Evolutionary conservation across 2,113 vertebrate genomes (phyloP), one percentile per base, ranked within the genome.

Genomic region (Atrichornis clamosus): DNA sequence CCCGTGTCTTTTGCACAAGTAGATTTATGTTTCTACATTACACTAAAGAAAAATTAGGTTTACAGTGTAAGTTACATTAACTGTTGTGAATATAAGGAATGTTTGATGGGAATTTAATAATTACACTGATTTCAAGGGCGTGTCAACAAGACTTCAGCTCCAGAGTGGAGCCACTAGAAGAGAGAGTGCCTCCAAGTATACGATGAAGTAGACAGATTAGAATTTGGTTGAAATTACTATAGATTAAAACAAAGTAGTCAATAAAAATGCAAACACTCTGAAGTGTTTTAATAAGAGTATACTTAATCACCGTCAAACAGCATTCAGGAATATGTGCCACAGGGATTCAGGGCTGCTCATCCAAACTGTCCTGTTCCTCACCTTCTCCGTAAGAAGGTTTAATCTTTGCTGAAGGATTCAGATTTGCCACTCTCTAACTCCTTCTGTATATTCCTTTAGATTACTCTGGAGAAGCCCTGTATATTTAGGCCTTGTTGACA

Each of bases 101-200:
- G 33, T 74, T 91, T 70, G 37, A 80, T 60, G 22, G 62, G 55
- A 90, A 90, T 94, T 97, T 97, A 94, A 95, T 95, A 97, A 97
- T 96, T 95, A 95, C 95, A 80, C 69, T 78, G 52, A 88, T 90
- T 96, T 95, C 83, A 80, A 97, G 95, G 13, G 30, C 76, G 78
- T 95, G 63, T 67, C 86, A 90, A 89, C 70, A 94, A 96, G 83
- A 37, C 49, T 88, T 91, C 84, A 95, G 60, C 39, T 91, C 47
- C 62, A 59, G 15, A 93, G 76, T 18, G 9, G 77, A 93, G 85
- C 58, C 80, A 92, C 90, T 91, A 85, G 73, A 96, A 32, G 81
- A 44, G 47, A 92, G 74, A 95, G 47, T 84, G 33, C 75, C 93
- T 62, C 0, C 49, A 95, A 78, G 70, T 70, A 87, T 10, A 73